Conservation (phyloP, 2,888 invertebrate species). For the Dimorphilus gyrociliatus region DNA sequence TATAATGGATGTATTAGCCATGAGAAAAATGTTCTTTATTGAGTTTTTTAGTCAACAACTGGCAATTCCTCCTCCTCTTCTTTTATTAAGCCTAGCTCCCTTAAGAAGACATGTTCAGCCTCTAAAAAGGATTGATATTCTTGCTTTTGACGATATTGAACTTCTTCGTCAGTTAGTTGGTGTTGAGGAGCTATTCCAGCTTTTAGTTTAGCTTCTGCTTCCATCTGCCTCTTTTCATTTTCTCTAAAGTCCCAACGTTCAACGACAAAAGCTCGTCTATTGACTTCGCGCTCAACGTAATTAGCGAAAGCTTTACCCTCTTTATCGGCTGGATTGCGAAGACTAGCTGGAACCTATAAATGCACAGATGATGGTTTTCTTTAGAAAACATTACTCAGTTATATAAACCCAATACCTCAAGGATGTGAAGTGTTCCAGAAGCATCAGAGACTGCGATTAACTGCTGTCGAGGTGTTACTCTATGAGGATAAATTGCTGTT, state of each 20-base stretch:
- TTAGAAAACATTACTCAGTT: too few species aligned
- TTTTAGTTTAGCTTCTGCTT: slow-evolving; percentile 27
- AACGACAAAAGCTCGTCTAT: slow-evolving; percentile 32
- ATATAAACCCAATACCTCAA: too few species aligned
- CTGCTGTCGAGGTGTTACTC: slow-evolving; percentile 22
- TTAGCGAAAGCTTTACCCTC: slow-evolving; percentile 18
- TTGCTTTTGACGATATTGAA: slow-evolving; percentile 20
- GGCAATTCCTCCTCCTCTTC: slow-evolving; percentile 26
- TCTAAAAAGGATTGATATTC: slow-evolving; percentile 29
- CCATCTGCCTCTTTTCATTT: slow-evolving; percentile 32
- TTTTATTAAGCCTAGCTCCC: slow-evolving; percentile 28
- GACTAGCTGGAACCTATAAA: too few species aligned
- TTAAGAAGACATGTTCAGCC: slow-evolving; percentile 27
- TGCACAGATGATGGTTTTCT: neutral
- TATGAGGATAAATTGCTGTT: slow-evolving; percentile 18
- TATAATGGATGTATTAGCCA: too few species aligned
- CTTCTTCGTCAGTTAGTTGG: slow-evolving; percentile 29
- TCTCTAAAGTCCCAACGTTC: slow-evolving; percentile 36
- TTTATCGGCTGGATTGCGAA: slow-evolving; percentile 1
- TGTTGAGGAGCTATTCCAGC: slow-evolving; percentile 34
- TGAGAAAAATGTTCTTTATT: too few species aligned
- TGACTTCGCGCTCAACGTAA: slow-evolving; percentile 36
- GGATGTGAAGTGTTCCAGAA: slow-evolving; percentile 34
- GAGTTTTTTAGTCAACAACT: too few species aligned
- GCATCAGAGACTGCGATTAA: slow-evolving; percentile 35